Percentiles rank a stretch among this genome's conserved stretches.
Evolutionary conservation across 2,113 vertebrate genomes (phyloP).

Genomic region (Nerophis lumbriciformis): DNA sequence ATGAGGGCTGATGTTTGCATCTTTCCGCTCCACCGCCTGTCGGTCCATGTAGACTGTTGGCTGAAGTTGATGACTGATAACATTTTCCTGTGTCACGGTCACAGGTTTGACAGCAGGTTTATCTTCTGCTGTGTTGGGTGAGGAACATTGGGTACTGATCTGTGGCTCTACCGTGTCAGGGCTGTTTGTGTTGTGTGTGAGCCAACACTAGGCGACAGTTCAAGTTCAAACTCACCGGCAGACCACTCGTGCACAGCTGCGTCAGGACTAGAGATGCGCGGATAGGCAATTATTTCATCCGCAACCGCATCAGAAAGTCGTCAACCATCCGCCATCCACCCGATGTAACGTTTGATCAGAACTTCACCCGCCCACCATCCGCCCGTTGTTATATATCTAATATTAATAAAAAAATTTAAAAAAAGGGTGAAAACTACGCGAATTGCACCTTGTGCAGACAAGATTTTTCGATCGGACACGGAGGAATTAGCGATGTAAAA

Average conservation of each 20-base stretch:
- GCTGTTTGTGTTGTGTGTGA: not conserved
- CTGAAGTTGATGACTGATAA: constrained; percentile 7
- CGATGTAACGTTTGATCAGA: no score
- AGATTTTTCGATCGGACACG: no score
- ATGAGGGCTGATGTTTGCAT: not conserved
- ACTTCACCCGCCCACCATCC: no score
- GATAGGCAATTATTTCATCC: no score
- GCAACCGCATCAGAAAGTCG: no score
- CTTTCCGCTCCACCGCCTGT: not conserved
- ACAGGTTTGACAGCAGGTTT: not conserved
- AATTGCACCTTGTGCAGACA: no score
- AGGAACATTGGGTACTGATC: not conserved
- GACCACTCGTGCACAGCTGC: not conserved
- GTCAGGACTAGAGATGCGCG: no score
- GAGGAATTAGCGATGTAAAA: no score
- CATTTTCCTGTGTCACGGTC: not conserved
- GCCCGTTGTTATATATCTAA: no score
- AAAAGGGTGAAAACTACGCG: no score
- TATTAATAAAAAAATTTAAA: no score
- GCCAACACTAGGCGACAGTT: not conserved
- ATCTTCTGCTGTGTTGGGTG: not conserved
- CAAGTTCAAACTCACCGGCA: not conserved
- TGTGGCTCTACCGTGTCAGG: not conserved
- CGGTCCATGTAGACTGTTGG: not conserved
- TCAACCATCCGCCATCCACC: no score